phyloP scores from a whole-genome alignment of 2,797 vertebrate genomes.

The Coilia nasus region DNA sequence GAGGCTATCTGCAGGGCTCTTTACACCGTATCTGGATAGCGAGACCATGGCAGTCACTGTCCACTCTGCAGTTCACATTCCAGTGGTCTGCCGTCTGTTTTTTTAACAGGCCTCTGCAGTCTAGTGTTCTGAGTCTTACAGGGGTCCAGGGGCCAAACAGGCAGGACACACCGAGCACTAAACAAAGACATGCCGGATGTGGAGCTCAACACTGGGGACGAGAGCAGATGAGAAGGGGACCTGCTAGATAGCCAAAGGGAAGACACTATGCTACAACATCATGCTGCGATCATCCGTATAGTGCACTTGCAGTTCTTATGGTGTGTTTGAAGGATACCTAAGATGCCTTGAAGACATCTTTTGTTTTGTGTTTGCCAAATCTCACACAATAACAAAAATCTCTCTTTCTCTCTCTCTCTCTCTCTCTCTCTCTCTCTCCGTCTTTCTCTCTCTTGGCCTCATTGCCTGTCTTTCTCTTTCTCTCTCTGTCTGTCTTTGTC shows the following conservation, averaged over 20 bases:
- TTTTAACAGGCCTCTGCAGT: neutral
- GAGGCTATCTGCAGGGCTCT: neutral
- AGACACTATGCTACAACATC: too few relatives aligned
- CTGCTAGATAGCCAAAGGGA: neutral
- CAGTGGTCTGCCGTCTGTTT: neutral
- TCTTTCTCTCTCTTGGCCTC: constrained; percentile 10
- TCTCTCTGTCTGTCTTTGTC: neutral
- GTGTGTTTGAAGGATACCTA: neutral
- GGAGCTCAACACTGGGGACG: neutral
- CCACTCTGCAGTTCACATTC: neutral
- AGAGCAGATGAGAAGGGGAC: neutral
- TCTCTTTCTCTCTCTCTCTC: neutral
- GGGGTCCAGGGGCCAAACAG: neutral
- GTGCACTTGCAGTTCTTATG: too few relatives aligned
- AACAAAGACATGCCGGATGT: neutral
- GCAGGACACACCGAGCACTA: neutral
- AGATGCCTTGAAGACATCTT: neutral
- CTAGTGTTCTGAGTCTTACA: neutral
- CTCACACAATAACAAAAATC: neutral
- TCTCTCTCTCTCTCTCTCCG: constrained; percentile 33
- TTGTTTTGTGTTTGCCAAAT: neutral
- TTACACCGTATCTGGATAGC: neutral
- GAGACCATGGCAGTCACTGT: neutral
- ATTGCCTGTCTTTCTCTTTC: neutral
- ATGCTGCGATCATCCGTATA: too few relatives aligned